phyloP scores from a whole-genome alignment of 2,888 invertebrate genomes.

The Ichneumon xanthorius region DNA sequence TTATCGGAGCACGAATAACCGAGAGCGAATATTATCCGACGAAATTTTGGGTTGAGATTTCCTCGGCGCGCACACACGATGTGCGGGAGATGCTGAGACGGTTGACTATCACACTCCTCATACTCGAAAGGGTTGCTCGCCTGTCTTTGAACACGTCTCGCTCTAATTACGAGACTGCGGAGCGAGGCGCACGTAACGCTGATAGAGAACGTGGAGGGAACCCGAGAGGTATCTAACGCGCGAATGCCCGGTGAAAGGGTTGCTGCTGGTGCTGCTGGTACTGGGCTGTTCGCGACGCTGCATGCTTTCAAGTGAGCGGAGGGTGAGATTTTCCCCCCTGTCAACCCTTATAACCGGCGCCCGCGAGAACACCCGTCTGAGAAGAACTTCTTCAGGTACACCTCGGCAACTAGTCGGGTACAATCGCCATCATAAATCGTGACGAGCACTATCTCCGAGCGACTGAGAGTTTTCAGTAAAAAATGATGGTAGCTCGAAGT shows the following conservation, averaged over 20 bases:
- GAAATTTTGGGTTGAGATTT: not conserved
- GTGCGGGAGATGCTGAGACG: constrained; percentile 1
- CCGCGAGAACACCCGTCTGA: constrained; percentile 47
- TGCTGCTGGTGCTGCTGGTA: constrained; percentile 23
- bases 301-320: constrained; percentile 66
- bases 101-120: not conserved
- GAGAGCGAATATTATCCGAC: constrained; percentile 11
- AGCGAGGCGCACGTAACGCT: constrained; percentile 37
- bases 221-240: constrained; percentile 29
- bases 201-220: constrained; percentile 18
- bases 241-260: constrained; percentile 24
- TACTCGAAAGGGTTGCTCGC: constrained; percentile 6
- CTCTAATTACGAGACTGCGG: constrained; percentile 77
- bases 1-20: not conserved
- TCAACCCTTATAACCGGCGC: constrained; percentile 22
- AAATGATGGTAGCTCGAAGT: not conserved
- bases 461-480: not conserved
- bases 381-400: constrained; percentile 63
- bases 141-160: constrained; percentile 76
- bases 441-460: not conserved
- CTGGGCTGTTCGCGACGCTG: constrained; percentile 71
- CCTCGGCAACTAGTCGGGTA: constrained; percentile 58
- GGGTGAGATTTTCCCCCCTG: constrained; percentile 57
- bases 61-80: not conserved
- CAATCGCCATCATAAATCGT: constrained; percentile 71